phyloP scores from a whole-genome alignment of 2,888 invertebrate species.

The Choristoneura rosaceana region DNA sequence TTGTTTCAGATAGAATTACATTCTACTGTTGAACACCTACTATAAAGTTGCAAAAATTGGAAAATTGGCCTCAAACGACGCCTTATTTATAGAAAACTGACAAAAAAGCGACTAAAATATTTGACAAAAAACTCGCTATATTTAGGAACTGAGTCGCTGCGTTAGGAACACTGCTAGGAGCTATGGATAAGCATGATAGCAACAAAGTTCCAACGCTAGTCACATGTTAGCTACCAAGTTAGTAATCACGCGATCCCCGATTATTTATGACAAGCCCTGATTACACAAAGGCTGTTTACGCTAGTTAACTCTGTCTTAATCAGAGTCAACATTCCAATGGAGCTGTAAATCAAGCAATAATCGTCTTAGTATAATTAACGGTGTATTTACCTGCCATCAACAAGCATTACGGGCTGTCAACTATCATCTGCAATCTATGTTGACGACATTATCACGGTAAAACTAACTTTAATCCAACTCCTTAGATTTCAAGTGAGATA shows the following conservation, averaged over 20 bases:
- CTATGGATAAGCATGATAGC: not conserved
- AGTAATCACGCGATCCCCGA: not conserved
- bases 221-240: not conserved
- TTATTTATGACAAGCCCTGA: slow-evolving; percentile 33
- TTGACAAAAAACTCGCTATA: too few relatives aligned
- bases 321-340: slow-evolving; percentile 36
- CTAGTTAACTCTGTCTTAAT: slow-evolving; percentile 36
- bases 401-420: slow-evolving; percentile 40
- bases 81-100: too few relatives aligned
- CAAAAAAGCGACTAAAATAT: too few relatives aligned
- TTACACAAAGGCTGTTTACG: slow-evolving; percentile 36
- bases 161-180: too few relatives aligned
- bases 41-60: too few relatives aligned
- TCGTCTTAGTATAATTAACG: slow-evolving; percentile 41
- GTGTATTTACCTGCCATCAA: slow-evolving; percentile 39
- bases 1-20: too few relatives aligned
- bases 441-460: slow-evolving; percentile 6
- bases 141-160: too few relatives aligned
- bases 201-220: not conserved
- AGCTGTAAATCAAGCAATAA: slow-evolving; percentile 43
- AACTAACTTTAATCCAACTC: slow-evolving; percentile 6
- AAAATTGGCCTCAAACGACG: too few relatives aligned
- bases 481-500: not conserved
- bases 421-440: slow-evolving; percentile 11
- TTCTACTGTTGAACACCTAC: too few relatives aligned